phyloP scores from a whole-genome alignment of 35 echinoderm and acorn worm genomes.

The Stichopus chloronotus region DNA sequence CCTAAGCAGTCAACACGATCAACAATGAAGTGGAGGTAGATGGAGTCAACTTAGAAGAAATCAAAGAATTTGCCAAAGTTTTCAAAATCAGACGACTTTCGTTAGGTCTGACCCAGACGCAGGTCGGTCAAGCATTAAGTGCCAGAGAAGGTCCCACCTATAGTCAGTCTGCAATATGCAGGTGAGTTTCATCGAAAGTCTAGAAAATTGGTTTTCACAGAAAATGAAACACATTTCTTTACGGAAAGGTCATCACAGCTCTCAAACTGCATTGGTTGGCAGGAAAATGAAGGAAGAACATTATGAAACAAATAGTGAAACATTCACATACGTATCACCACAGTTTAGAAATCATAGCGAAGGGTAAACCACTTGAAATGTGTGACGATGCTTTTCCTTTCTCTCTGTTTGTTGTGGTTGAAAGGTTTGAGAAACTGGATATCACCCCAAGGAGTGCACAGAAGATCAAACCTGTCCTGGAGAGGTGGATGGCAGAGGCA shows the following conservation, averaged over 20 bases:
- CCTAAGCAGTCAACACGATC: slow-evolving; percentile 81
- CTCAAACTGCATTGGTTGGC: too few relatives aligned
- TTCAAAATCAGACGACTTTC: slow-evolving; percentile 95
- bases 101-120: slow-evolving; percentile 94
- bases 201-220: too few relatives aligned
- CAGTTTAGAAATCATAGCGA: too few relatives aligned
- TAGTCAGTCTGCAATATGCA: slow-evolving; percentile 98
- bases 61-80: slow-evolving; percentile 99
- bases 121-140: slow-evolving; percentile 96
- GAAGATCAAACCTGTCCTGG: slow-evolving; percentile 98
- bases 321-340: too few relatives aligned
- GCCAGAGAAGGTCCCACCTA: slow-evolving; percentile 96
- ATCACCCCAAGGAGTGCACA: slow-evolving; percentile 99
- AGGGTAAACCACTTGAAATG: too few relatives aligned
- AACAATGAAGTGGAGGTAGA: slow-evolving; percentile 90
- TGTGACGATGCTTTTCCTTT: neutral
- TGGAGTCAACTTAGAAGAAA: slow-evolving; percentile 97
- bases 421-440: slow-evolving; percentile 98
- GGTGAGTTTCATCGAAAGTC: slow-evolving; percentile 48
- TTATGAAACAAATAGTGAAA: too few relatives aligned
- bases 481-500: slow-evolving; percentile 98
- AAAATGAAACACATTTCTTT: too few relatives aligned
- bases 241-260: too few relatives aligned
- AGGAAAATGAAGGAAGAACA: too few relatives aligned
- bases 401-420: neutral